A percentile compares a stretch with the other conserved stretches of the same genome.
Conservation (phyloP, 2,888 invertebrate genomes). For the Harmothoe impar region DNA sequence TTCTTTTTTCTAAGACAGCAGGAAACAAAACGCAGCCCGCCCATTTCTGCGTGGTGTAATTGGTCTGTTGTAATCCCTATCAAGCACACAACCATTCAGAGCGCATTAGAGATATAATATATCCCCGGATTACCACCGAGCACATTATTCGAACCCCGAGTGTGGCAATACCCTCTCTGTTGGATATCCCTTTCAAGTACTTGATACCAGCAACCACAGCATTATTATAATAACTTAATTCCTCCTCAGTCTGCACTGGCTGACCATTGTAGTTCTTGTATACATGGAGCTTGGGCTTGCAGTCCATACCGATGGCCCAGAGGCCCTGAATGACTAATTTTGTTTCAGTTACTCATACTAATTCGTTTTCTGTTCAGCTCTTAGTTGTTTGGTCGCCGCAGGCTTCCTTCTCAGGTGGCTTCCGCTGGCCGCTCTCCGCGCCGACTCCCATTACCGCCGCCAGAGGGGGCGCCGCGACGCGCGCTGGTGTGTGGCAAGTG, state of each 20-base stretch:
- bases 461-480: slow-evolving; percentile 11
- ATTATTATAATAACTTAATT: slow-evolving; percentile 22
- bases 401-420: slow-evolving; percentile 34
- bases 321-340: slow-evolving; percentile 52
- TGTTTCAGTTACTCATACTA: slow-evolving; percentile 50
- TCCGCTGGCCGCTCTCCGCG: background rate
- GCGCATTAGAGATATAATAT: background rate
- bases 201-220: background rate
- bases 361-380: slow-evolving; percentile 35
- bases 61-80: background rate
- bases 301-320: background rate
- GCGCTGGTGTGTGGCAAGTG: background rate
- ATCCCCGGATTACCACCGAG: background rate
- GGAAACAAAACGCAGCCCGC: background rate
- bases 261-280: background rate
- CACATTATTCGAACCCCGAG: background rate
- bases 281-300: background rate
- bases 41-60: background rate
- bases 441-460: background rate
- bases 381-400: slow-evolving; percentile 6
- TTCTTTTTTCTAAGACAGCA: background rate
- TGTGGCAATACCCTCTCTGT: background rate
- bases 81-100: background rate
- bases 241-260: background rate
- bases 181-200: background rate